Percentiles rank a stretch among this genome's conserved stretches.
Conservation (phyloP, 2,113 vertebrate genomes). For the Larimichthys crocea region DNA sequence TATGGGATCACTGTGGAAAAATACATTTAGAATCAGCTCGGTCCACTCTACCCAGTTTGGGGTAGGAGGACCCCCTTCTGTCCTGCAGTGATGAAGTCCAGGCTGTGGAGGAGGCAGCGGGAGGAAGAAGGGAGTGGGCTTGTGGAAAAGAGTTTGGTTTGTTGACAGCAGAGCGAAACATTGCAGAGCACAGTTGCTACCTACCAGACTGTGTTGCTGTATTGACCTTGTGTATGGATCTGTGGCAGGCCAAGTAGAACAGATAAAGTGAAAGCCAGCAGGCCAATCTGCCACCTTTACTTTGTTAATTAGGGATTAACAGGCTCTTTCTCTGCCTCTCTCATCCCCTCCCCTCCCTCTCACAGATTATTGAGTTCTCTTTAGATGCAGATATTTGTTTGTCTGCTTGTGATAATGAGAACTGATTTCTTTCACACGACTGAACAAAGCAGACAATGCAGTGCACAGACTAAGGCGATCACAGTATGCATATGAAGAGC, state of each 20-base stretch:
- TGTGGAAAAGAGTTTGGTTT: not conserved
- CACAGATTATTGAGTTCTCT: conserved; percentile 16
- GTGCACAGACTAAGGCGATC: not conserved
- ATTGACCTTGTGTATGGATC: conserved; percentile 64
- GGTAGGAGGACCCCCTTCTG: conserved; percentile 17
- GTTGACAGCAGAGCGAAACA: conserved; percentile 4
- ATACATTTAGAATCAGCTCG: not conserved
- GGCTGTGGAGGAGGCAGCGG: not conserved
- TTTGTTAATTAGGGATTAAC: conserved; percentile 60
- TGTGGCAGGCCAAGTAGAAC: conserved; percentile 29
- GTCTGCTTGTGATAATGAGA: conserved; percentile 13
- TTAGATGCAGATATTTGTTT: conserved; percentile 28
- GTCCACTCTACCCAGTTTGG: not conserved
- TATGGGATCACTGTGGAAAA: not conserved
- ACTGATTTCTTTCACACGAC: conserved; percentile 32
- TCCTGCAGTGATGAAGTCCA: conserved; percentile 23
- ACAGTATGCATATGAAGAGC: not conserved
- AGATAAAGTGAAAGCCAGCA: conserved; percentile 51
- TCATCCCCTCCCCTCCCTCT: conserved; percentile 1
- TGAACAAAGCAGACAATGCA: conserved; percentile 8
- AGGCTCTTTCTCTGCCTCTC: conserved; percentile 25
- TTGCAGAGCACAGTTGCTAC: conserved; percentile 1
- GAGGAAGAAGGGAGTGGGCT: not conserved
- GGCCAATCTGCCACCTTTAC: conserved; percentile 51
- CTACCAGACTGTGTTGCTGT: conserved; percentile 19